Evolutionary conservation across 2,888 invertebrate species (phyloP), one percentile per base, ranked within the genome.

Genomic region (Agrilus cyanescens): DNA sequence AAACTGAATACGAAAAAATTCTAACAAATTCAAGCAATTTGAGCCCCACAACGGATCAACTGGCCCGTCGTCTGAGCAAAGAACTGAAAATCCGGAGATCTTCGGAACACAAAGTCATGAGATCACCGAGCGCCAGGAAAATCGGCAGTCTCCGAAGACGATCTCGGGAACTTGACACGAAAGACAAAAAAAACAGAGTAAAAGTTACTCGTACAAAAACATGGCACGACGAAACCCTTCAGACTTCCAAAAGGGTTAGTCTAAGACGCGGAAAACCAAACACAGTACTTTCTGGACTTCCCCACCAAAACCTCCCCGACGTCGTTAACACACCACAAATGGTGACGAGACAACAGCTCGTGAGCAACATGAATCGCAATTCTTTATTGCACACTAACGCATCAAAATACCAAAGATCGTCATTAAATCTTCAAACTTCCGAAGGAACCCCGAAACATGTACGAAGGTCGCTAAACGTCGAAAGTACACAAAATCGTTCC

Each of bases 81-180:
- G 84, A 85, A 59, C 61, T 86, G 35, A 82, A 83, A 60, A 85
- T 85, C 43, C 68, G 85, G 44, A 75, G 78, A 35, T 82, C 78
- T 45, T 71, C 72, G 30, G 81, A 84, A 53, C 73, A 78, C 39
- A 80, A 80, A 56, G 73, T 85, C 6, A 81, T 85, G 46, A 67
- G 85, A 49, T 86, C 86, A 0, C 87, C 86, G 1, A 86, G 85
- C 60, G 85, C 85, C 2, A 71, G 86, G 39, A 86, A 85, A 71
- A 87, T 86, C 45, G 85, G 85, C 14, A 77, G 75, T 7, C 74
- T 86, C 51, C 68, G 85, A 56, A 71, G 85, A 37, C 69, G 83
- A 40, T 85, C 85, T 0, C 76, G 77, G 58, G 85, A 85, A 46
- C 53, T 57, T 13, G 57, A 60, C 32, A 53, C 53, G 53, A 57